Evolutionary conservation across 2,113 vertebrate genomes (phyloP).

Genomic region (Corythornis madagascariensis): DNA sequence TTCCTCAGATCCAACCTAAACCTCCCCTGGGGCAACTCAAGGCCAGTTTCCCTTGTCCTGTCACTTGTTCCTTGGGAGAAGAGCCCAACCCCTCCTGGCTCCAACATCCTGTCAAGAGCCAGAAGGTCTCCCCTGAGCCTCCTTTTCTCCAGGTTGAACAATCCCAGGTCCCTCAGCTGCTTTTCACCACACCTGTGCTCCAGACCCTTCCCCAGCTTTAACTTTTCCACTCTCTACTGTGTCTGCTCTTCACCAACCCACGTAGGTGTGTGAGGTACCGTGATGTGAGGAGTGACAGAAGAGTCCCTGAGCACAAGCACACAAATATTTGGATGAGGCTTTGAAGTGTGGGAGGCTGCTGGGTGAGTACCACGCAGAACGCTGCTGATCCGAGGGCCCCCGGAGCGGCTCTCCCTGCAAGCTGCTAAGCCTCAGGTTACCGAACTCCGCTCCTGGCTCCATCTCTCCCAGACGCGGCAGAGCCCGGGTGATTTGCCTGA

Average conservation of each 20-base stretch:
- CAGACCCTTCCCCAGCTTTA: no score
- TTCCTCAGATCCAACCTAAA: background rate
- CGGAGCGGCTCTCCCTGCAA: accelerated
- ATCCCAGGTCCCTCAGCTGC: no score
- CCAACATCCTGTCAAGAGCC: no score
- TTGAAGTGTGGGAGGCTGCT: background rate
- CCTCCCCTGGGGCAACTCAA: background rate
- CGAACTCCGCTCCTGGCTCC: accelerated
- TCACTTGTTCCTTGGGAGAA: background rate
- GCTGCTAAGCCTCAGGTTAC: background rate
- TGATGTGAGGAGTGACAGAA: accelerated
- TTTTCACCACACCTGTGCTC: no score
- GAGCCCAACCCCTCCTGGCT: no score
- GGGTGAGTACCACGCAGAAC: background rate
- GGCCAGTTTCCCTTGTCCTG: background rate
- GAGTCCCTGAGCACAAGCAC: background rate
- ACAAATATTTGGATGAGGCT: accelerated
- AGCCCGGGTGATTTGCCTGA: background rate
- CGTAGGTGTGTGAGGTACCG: background rate
- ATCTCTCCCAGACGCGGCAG: background rate
- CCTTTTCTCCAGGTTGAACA: no score
- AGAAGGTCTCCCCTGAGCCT: no score
- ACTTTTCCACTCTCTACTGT: no score
- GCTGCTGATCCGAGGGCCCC: background rate
- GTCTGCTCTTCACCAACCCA: no score